These are phyloP conservation scores for Cerastis leucographa DNA, from an alignment of 2,888 invertebrate genomes.

Conservation along the genomic window DNA sequence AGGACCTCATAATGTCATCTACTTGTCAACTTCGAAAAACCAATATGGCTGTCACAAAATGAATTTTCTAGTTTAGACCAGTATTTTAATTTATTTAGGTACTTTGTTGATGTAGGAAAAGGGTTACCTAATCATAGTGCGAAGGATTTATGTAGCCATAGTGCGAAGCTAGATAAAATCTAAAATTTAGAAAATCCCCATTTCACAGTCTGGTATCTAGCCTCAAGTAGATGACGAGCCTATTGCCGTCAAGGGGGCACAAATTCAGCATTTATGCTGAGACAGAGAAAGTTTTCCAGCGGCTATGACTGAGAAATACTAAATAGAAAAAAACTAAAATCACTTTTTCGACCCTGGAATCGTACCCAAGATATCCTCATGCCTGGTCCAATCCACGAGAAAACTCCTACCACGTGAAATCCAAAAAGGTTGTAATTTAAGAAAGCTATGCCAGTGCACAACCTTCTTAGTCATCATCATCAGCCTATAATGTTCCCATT, in stretches of 20 bases:
- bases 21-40: conserved; percentile 42
- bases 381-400: neutral
- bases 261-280: neutral
- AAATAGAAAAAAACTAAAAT: no score
- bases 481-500: no score
- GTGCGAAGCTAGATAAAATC: neutral
- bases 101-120: neutral
- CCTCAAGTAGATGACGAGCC: neutral
- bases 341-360: neutral
- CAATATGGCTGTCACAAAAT: conserved; percentile 25
- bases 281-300: no score
- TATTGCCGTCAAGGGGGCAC: neutral
- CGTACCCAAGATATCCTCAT: neutral
- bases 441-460: neutral
- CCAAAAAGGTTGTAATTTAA: neutral
- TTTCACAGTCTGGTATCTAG: neutral
- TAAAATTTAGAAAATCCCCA: neutral
- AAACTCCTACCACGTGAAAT: neutral
- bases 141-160: neutral
- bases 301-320: neutral
- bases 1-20: conserved; percentile 30
- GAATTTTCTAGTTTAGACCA: conserved; percentile 19
- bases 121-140: neutral
- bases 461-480: no score
- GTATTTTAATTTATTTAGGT: conserved; percentile 29